Base-by-base conservation (phyloP, 2,797 vertebrate genomes). In the Darevskia mixta region DNA sequence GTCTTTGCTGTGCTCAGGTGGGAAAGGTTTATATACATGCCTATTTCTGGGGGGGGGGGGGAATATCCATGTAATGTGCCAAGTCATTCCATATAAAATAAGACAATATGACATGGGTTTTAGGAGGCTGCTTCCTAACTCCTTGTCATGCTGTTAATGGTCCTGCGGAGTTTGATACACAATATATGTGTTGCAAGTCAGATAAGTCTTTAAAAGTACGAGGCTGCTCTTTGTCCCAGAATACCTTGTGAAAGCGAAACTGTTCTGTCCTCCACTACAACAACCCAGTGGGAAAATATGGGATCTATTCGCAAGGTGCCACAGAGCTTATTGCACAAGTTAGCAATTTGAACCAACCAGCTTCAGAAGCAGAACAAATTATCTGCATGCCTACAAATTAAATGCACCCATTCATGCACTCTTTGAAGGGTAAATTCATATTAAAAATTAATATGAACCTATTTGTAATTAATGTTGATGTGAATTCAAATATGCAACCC, bases 401-500 rank as follows among this genome's bases (percentile, higher is more conserved):
- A 85, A 61, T 85, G 58, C 38, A 85, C 41, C 29, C 58, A 85
- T 77, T 32, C 32, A 58, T 55, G 27, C 23, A 55, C 23, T 86
- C 58, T 79, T 55, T 41, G 15, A 86, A n/a, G 32, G 35, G 6
- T 73, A 75, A 20, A 81, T 49, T 69, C 61, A 83, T 55, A 13
- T 41, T 27, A 82, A 75, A 76, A 23, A 76, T 76, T 11, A 75
- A 66, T 67, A 49, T 27, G 58, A 17, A 55, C 8, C 49, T 55
- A 67, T 78, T 83, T 87, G n/a, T 55, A 77, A 82, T 49, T 82
- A 76, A 83, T n/a, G n/a, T 41, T 41, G 71, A 83, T 27, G 13
- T 55, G 18, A 58, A 78, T 76, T 78, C 55, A 71, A 35, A 87
- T 32, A 32, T 17, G 8, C 32, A 72, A 69, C 25, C 27, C 69